Base-by-base conservation (phyloP, 2,113 vertebrate species). In the Synchiropus splendidus region DNA sequence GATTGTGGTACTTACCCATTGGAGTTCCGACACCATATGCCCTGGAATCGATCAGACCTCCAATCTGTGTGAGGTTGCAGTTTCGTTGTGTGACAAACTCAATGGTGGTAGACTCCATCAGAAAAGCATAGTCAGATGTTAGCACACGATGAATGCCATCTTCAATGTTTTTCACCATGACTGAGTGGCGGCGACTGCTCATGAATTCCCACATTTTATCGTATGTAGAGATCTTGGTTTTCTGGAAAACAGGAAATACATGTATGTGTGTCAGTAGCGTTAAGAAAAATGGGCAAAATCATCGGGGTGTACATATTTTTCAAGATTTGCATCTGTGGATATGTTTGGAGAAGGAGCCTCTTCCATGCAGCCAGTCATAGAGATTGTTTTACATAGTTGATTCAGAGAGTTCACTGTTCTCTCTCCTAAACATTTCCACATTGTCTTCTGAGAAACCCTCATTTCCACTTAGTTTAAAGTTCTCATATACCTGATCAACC, bases 131-230 rank as follows among this genome's bases (percentile, higher is more conserved):
- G 82, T 97, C 92, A 1, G 94, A 96, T 44, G 93, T 98, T 64
- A 97, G 90, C 44, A 95, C 94, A 0, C 93, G 85, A 45, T 97
- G 90, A 65, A 98, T 96, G 12, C 94, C 93, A 75, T 98, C 94
- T 61, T 98, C 94, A 12, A 94, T 86, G 48, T 89, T 93, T 83
- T 97, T 96, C 68, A 97, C 93, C 79, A 98, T 91, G 50, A 96
- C 93, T 0, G 94, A 89, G 74, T 98, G 94, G 45, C 88, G 86
- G 38, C 94, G 88, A 75, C 94, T 98, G 80, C 92, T 97, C 94
- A 98, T 98, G 69, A 98, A 98, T 55, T 94, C 93, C 94, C 93
- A 98, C 94, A 98, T 98, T 84, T 98, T 98, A 63, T 98, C 94
- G 2, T 98, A 98, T 0, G 92, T 98, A 38, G 94, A 95, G 64